Percentiles rank a stretch among this genome's conserved stretches.
These are phyloP conservation scores for Nymphalis c-album DNA, from an alignment of 2,888 invertebrate genomes.

Conservation along the genomic window DNA sequence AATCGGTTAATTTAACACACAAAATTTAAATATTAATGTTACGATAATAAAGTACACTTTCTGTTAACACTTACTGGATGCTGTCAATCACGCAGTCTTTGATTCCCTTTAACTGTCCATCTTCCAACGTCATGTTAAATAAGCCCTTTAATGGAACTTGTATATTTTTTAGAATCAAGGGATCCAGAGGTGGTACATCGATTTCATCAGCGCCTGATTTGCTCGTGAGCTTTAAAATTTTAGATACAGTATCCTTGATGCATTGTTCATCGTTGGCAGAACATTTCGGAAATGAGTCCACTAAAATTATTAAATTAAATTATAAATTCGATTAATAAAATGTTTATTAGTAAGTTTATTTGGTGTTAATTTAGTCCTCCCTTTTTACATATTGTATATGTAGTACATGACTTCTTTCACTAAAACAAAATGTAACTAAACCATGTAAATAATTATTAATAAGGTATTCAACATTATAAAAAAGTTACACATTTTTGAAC, in stretches of 20 bases:
- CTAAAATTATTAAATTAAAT: conserved; percentile 45
- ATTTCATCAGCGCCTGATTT: conserved; percentile 48
- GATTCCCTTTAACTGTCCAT: conserved; percentile 50
- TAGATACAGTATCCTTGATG: conserved; percentile 43
- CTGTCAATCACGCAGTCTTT: conserved; percentile 50
- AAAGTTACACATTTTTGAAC: too few relatives aligned
- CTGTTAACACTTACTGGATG: conserved; percentile 48
- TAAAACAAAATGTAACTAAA: too few relatives aligned
- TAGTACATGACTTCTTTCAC: too few relatives aligned
- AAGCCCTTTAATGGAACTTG: conserved; percentile 44
- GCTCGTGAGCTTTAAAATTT: conserved; percentile 41
- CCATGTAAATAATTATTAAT: too few relatives aligned
- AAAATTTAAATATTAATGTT: too few relatives aligned
- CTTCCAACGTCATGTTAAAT: too few relatives aligned
- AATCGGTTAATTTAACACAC: too few relatives aligned
- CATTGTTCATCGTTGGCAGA: conserved; percentile 48
- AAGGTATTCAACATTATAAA: too few relatives aligned
- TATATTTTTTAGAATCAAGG: conserved; percentile 45
- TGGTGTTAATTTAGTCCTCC: too few relatives aligned
- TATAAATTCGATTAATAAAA: conserved; percentile 4
- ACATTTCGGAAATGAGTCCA: conserved; percentile 51
- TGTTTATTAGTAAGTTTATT: too few relatives aligned
- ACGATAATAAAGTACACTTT: too few relatives aligned
- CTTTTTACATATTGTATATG: too few relatives aligned
- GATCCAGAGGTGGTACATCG: conserved; percentile 52